Conservation (phyloP, 2,113 vertebrate species). For the Corydoras maculifer region DNA sequence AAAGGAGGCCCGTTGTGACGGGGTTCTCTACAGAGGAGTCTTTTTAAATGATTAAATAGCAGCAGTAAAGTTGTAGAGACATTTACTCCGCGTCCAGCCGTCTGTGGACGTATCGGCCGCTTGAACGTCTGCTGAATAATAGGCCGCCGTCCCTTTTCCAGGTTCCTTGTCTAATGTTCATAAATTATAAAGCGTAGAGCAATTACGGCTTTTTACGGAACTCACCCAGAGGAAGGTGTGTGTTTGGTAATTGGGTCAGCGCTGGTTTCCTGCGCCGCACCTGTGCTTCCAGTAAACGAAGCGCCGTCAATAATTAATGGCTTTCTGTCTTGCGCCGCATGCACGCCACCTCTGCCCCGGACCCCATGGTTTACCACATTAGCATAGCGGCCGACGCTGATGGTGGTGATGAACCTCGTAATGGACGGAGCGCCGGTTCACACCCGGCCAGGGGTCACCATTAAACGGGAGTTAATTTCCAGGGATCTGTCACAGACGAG, state of each 20-base stretch:
- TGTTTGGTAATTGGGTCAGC: slow-evolving; percentile 66
- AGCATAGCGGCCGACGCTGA: slow-evolving; percentile 53
- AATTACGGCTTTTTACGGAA: slow-evolving; percentile 69
- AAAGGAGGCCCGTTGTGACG: too few relatives aligned
- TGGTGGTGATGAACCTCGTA: slow-evolving; percentile 47
- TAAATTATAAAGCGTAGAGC: slow-evolving; percentile 67
- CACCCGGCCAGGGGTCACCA: slow-evolving; percentile 11
- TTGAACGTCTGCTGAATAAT: slow-evolving; percentile 54
- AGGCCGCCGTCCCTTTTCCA: slow-evolving; percentile 59
- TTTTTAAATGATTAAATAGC: too few relatives aligned
- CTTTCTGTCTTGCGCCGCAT: slow-evolving; percentile 47
- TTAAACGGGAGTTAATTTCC: slow-evolving; percentile 27
- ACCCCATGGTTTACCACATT: slow-evolving; percentile 49
- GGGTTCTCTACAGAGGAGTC: too few relatives aligned
- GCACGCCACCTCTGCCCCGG: slow-evolving; percentile 43
- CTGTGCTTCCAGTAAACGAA: slow-evolving; percentile 59
- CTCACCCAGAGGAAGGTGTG: slow-evolving; percentile 64
- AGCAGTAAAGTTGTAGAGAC: too few relatives aligned
- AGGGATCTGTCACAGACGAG: slow-evolving; percentile 3
- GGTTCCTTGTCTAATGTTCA: slow-evolving; percentile 53
- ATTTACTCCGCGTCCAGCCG: too few relatives aligned
- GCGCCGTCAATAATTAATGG: slow-evolving; percentile 63
- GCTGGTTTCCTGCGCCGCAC: slow-evolving; percentile 64
- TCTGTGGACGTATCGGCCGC: too few relatives aligned
- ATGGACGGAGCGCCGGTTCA: slow-evolving; percentile 25